Evolutionary conservation across 1,140 invertebrate species (phyloP), one percentile per base, ranked within the genome.

Genomic region (Orius insidiosus): DNA sequence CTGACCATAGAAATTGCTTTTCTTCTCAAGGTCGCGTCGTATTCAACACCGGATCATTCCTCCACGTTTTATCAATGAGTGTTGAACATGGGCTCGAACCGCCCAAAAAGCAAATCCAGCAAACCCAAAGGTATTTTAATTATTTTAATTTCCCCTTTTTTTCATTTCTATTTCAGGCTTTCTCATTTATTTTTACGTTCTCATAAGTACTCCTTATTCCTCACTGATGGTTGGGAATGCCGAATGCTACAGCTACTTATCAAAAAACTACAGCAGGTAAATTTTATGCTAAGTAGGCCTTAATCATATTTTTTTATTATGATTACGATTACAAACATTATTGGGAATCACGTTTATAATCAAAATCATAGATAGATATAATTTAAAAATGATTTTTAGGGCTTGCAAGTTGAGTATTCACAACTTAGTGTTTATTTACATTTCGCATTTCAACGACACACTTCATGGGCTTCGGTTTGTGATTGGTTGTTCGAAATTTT

Each of bases 11-110:
- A 24, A 35, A 32, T 8, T 47, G 31, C 14, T 19, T 42, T n/a
- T 32, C 45, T 9, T 43, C 46, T 13, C 35, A 47, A 24, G 24
- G 32, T 9, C 11, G 37, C n/a, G 46, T 78, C 31, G 67, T 80
- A 8, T 63, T 82, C 13, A 82, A 81, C 54, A 78, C 78, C 4
- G 78, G 77, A 10, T 77, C 79, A 56, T 77, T 78, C 51, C 62
- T 82, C 15, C 72, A 80, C 47, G 69, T 76, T 13, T 57, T 82
- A 14, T 64, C 60, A 49, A 63, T 72, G 13, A 62, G 70, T 45
- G 56, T 74, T 39, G 63, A 69, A 45, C 56, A 62, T 42, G 16
- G 2, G 5, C 57, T 58, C 8, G 61, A 60, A 42, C 43, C 51
- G 8, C n/a, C n/a, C n/a, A 40, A 24, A 33, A 41, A 11, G 39